Base-by-base conservation (phyloP, 2,797 vertebrate species). In the Acipenser oxyrinchus region DNA sequence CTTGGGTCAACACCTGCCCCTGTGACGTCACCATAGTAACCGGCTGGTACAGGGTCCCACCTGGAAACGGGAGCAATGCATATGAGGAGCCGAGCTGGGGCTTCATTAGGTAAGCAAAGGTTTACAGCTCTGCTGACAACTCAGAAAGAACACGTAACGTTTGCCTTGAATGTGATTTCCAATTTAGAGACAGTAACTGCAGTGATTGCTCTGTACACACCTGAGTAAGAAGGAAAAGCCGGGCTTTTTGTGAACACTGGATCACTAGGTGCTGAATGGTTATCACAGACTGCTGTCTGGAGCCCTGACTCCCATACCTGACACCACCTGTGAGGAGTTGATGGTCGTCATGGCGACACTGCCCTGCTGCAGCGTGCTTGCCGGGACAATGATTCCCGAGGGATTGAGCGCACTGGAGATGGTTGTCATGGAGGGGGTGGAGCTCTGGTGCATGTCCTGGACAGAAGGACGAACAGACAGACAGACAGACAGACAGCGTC, bases 11-110 rank as follows among this genome's bases (percentile, higher is more conserved):
- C 81, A 99, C 93, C 91, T 98, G 96, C 83, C 95, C 96, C 87
- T 98, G 96, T 64, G 96, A 96, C 72, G 95, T 98, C 90, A 99
- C 95, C 96, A 99, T 99, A 8, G 96, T 88, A 94, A 98, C 96
- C 0, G 96, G 96, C 87, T 99, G 96, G 92, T 99, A 99, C 88
- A 99, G 77, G 72, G 95, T 92, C 85, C 95, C 96, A 88, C 96
- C 96, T 99, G 74, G 55, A 79, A 73, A 78, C 69, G 65, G 62
- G 69, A 75, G 12, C 68, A 67, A 6, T 12, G 37, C 50, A 51
- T 37, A 4, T 37, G 23, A 37, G 23, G 23, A 37, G 23, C 23
- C 2, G 23, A 37, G 4, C 23, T 37, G 23, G 23, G 23, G 23
- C 23, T 2, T 37, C 3, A 37, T 37, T 37, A 37, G 23, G 23